Evolutionary conservation across 2,888 invertebrate species (phyloP).

Genomic region (Megaustenia siamemsis): DNA sequence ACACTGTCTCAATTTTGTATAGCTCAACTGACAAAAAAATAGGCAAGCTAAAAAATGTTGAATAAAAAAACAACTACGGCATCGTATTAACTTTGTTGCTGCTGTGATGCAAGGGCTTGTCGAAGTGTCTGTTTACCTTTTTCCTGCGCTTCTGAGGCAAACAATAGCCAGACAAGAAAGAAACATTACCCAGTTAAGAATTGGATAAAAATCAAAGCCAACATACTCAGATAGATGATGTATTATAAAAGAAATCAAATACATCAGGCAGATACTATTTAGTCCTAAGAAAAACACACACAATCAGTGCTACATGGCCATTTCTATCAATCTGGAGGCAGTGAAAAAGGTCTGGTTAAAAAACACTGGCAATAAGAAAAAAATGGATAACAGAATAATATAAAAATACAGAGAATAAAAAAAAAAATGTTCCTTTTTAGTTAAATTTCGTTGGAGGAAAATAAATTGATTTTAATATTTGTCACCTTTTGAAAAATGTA

Average conservation of each 20-base stretch:
- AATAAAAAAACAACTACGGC: background rate
- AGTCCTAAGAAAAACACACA: background rate
- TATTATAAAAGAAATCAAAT: background rate
- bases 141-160: slow-evolving; percentile 53
- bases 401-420: no score
- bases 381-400: no score
- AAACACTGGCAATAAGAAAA: background rate
- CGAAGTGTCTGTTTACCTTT: slow-evolving; percentile 41
- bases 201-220: background rate
- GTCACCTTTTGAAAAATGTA: no score
- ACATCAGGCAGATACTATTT: background rate
- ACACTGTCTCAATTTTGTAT: background rate
- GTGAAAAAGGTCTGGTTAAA: background rate
- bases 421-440: no score
- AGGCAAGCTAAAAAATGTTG: slow-evolving; percentile 3
- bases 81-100: background rate
- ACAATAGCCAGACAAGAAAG: slow-evolving; percentile 7
- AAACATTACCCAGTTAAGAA: slow-evolving; percentile 11
- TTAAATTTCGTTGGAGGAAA: no score
- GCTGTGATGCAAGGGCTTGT: slow-evolving; percentile 21
- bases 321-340: slow-evolving; percentile 1
- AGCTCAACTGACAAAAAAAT: slow-evolving; percentile 16
- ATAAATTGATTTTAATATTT: no score
- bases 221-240: background rate
- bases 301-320: background rate